These are phyloP conservation scores for Bugula neritina DNA, from an alignment of 2,888 invertebrate genomes.

Conservation along the genomic window DNA sequence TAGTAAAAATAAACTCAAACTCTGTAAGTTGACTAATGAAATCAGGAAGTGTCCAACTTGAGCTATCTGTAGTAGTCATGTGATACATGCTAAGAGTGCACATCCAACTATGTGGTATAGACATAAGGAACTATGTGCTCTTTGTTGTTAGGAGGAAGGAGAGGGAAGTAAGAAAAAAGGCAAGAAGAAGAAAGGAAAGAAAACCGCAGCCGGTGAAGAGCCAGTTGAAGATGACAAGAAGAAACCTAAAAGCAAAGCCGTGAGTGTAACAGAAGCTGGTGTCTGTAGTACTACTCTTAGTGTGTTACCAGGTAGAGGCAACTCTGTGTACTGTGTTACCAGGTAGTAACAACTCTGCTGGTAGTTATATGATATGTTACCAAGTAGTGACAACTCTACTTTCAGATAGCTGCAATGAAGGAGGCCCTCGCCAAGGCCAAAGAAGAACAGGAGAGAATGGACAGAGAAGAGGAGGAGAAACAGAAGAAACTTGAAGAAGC, in stretches of 20 bases:
- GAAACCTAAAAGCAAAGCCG: conserved; percentile 34
- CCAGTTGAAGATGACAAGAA: conserved; percentile 36
- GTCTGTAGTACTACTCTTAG: too few relatives aligned
- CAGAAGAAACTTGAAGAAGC: conserved; percentile 59
- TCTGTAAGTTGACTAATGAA: too few relatives aligned
- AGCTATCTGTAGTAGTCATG: too few relatives aligned
- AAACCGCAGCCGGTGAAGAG: neutral
- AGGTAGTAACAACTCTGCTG: too few relatives aligned
- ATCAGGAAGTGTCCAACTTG: too few relatives aligned
- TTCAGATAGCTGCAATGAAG: conserved; percentile 51
- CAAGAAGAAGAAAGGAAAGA: conserved; percentile 43
- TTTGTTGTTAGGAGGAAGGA: conserved; percentile 14
- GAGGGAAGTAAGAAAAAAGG: conserved; percentile 34
- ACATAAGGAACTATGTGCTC: neutral
- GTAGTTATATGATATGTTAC: too few relatives aligned
- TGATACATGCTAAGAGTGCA: too few relatives aligned
- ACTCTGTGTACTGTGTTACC: too few relatives aligned
- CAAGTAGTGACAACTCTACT: too few relatives aligned
- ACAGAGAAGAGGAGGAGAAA: conserved; percentile 64
- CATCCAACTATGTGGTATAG: too few relatives aligned
- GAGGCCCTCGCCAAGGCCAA: conserved; percentile 51
- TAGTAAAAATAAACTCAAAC: too few relatives aligned
- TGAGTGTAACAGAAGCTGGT: conserved; percentile 2
- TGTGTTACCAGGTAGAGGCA: too few relatives aligned
- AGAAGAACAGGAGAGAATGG: conserved; percentile 48